Percentiles rank a stretch among this genome's conserved stretches.
Conservation (phyloP, 2,113 vertebrate genomes). For the Prochilodus magdalenae region DNA sequence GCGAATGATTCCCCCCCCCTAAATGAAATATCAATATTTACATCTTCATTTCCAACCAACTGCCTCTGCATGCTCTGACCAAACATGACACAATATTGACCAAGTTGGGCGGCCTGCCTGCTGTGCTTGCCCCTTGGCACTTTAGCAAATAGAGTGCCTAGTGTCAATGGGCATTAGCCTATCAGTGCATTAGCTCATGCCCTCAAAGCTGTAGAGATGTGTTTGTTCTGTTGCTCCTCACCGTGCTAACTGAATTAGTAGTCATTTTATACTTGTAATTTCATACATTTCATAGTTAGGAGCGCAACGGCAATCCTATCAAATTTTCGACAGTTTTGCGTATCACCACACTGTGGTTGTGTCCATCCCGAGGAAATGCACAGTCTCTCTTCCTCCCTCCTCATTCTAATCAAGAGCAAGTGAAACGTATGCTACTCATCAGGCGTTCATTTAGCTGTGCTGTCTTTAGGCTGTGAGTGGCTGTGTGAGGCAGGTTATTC, state of each 20-base stretch:
- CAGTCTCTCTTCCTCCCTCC: no score
- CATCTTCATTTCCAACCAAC: conserved; percentile 81
- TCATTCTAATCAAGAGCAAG: no score
- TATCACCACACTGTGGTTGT: no score
- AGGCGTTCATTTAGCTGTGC: no score
- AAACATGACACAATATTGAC: conserved; percentile 83
- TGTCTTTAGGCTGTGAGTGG: no score
- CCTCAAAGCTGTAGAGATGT: background rate
- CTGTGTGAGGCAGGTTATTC: background rate
- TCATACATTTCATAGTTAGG: no score
- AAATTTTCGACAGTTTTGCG: no score
- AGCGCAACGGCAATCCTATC: no score
- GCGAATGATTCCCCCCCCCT: conserved; percentile 76
- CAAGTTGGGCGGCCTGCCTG: conserved; percentile 69
- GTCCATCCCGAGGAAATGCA: no score
- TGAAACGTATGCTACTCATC: no score
- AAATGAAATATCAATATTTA: conserved; percentile 87
- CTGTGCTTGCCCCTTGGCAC: conserved; percentile 69
- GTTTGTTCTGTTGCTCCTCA: background rate
- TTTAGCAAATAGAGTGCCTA: conserved; percentile 64
- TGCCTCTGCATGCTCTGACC: conserved; percentile 75
- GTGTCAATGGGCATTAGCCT: conserved; percentile 27
- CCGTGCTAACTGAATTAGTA: conserved; percentile 1
- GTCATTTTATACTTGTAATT: no score
- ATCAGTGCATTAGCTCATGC: conserved; percentile 6